Base-by-base conservation (phyloP, 2,888 invertebrate genomes). In the Balanococcus diminutus region DNA sequence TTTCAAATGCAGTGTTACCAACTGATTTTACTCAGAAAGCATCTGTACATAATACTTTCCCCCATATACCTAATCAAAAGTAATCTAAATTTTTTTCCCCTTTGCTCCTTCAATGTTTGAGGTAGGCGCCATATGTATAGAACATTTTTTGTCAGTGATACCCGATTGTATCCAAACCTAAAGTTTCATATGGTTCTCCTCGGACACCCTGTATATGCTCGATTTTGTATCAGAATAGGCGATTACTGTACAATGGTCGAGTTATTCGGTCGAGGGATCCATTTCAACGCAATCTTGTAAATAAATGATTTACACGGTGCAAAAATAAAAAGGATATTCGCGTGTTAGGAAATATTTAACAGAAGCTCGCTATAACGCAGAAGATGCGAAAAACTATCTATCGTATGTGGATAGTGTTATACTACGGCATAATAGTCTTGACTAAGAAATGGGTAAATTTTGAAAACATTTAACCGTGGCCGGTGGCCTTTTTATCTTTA, bases 281-380 rank as follows among this genome's bases (percentile, higher is more conserved):
- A 4, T 67, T 67, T 67, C 67, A 28, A 67, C 67, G 28, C 28
- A 67, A 67, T 67, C 67, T 67, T 11, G 56, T 56, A 67, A 28
- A 67, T 31, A 25, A 67, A 67, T 67, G 28, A 67, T 67, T 67
- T 67, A 67, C n/a, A 28, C 28, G 14, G 67, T 28, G 28, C 25
- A 67, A 67, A 61, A 67, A 28, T 67, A 28, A 67, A 67, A 67
- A 14, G 67, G 28, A 67, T 67, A 67, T 25, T 67, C 28, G 67
- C 67, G 67, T 67, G 67, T 67, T 67, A 9, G 28, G 67, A 67
- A 67, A 67, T 67, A 67, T 67, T 67, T 67, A 67, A 67, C 28
- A 67, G 8, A 67, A 67, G 67, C 28, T 67, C 28, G 67, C n/a
- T 25, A 16, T 46, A 2, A 8, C n/a, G 51, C 22, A 14, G 19